Conservation (phyloP, 2,113 vertebrate species). For the Nothoprocta pentlandii region DNA sequence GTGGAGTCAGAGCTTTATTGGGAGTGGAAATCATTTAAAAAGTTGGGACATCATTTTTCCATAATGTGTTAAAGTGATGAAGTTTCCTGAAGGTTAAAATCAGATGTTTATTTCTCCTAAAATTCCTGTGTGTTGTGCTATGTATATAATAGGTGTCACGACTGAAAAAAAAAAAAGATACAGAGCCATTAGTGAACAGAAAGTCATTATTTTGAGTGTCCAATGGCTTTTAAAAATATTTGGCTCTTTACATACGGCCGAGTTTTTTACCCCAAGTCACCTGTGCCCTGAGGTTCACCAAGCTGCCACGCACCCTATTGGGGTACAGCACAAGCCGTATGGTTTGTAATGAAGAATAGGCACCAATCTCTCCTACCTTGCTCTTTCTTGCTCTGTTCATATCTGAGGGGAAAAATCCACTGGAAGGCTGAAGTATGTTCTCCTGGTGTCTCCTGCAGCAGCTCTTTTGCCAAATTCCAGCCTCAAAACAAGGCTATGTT, state of each 20-base stretch:
- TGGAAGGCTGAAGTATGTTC: not conserved
- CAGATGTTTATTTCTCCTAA: not conserved
- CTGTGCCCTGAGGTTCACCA: not conserved
- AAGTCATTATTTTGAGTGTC: not conserved
- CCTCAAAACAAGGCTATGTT: not conserved
- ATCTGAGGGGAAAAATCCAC: not conserved
- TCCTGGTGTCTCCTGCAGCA: not conserved
- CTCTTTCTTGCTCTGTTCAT: not conserved
- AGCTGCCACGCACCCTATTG: not conserved
- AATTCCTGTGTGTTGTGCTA: not conserved
- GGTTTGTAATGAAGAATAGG: not conserved
- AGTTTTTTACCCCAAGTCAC: fast-evolving
- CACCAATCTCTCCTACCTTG: not conserved
- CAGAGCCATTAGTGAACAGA: not conserved
- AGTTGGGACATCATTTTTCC: not conserved
- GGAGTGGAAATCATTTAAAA: conserved; percentile 27
- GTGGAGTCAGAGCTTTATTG: not conserved
- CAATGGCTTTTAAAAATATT: not conserved
- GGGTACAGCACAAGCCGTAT: not conserved
- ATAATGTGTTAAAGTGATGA: not conserved
- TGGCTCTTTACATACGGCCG: not conserved
- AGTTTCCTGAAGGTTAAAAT: not conserved
- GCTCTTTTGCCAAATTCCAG: not conserved
- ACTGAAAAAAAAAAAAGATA: not conserved
- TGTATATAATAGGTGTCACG: not conserved